Base-by-base conservation (phyloP, 2,888 invertebrate genomes). In the Oxycera nigricornis region DNA sequence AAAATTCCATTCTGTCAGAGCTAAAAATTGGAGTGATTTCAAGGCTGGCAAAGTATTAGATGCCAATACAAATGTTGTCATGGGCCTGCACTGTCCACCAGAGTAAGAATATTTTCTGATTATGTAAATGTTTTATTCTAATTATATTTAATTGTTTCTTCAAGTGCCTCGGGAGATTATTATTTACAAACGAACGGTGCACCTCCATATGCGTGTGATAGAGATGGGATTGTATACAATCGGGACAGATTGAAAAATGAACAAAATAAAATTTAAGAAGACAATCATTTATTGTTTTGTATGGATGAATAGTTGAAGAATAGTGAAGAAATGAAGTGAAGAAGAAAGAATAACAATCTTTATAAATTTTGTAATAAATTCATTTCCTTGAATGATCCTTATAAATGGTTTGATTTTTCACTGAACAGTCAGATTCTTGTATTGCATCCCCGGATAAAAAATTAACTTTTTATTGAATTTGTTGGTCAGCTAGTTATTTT, bases 1-100 rank as follows among this genome's bases (percentile, higher is more conserved):
- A 78, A 79, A 87, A 83, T 90, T 90, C 77, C 87, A 88, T 1
- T 86, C 90, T 0, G 88, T 89, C 0, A 87, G 87, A 1, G 87
- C 88, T 0, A 87, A 87, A 68, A 86, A 85, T 24, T 90, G 88
- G 82, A 81, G 84, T n/a, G 88, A 89, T 75, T 90, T 90, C 78
- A 88, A 87, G 78, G 86, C 77, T 35, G 82, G 81, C 11, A 82
- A 81, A 77, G 73, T 78, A 0, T 70, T 74, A 76, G 59, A 67
- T 17, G 4, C 22, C 9, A 46, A 72, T 6, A 28, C 31, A 11
- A 46, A 65, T 1, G 79, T 82, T 31, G 79, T 82, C 7, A 85
- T 85, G 85, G 85, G 85, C n/a, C 81, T 83, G 20, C 79, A 82
- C 74, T 84, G 84, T 75, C 82, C 83, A 31, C 79, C 81, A 31